Conservation (phyloP, 1,140 invertebrate genomes). For the Camponotus floridanus region DNA sequence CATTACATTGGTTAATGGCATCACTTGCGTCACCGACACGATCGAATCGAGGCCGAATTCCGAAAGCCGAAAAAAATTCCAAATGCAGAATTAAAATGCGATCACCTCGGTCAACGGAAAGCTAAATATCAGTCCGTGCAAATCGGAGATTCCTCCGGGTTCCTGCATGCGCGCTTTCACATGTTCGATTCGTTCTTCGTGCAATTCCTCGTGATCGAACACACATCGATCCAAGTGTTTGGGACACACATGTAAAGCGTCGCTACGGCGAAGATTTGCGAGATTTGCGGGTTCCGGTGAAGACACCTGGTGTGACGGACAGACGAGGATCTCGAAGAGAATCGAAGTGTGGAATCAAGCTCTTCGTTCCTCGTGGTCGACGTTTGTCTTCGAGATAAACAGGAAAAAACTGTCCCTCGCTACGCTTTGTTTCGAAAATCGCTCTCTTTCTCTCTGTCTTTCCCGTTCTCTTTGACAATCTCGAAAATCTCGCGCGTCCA, state of each 20-base stretch:
- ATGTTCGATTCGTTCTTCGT: background rate
- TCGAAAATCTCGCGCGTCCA: slow-evolving; percentile 38
- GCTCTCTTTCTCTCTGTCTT: background rate
- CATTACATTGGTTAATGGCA: background rate
- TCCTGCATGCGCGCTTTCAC: background rate
- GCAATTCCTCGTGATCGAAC: slow-evolving; percentile 13
- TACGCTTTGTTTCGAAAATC: background rate
- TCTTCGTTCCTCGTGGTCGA: background rate
- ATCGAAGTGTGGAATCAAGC: background rate
- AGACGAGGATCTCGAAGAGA: background rate
- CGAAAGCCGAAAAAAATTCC: slow-evolving; percentile 4
- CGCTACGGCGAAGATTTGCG: background rate
- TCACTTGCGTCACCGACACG: slow-evolving; percentile 18
- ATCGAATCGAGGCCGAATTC: background rate
- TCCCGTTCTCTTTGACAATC: background rate
- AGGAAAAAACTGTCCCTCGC: slow-evolving; percentile 39
- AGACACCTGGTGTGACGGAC: background rate
- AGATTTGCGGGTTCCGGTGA: background rate
- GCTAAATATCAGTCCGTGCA: slow-evolving; percentile 11
- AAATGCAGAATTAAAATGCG: background rate
- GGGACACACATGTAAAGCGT: background rate
- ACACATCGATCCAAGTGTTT: background rate
- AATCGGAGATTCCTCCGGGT: slow-evolving; percentile 9
- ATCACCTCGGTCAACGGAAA: background rate
- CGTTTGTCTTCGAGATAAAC: slow-evolving; percentile 37